A percentile compares a stretch with the other conserved stretches of the same genome.
phyloP scores from a whole-genome alignment of 2,797 vertebrate species.

The Benthosema pterotum region DNA sequence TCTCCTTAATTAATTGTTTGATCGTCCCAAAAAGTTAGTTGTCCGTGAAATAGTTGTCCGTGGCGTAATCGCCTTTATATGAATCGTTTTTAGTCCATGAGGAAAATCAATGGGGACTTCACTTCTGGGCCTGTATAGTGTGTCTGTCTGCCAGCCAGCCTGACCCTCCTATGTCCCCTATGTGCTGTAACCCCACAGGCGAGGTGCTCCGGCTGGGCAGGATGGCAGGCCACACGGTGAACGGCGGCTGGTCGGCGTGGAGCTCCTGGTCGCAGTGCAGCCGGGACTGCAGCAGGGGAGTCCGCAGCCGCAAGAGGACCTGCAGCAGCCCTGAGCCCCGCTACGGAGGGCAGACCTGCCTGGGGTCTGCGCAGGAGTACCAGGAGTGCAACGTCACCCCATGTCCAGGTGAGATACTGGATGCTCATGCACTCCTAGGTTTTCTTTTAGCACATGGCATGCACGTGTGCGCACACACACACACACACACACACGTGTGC shows the following conservation, averaged over 20 bases:
- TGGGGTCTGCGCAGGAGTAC: slow-evolving; percentile 89
- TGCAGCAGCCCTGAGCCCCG: slow-evolving; percentile 94
- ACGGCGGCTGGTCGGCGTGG: slow-evolving; percentile 94
- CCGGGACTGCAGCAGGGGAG: slow-evolving; percentile 92
- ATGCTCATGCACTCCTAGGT: too few relatives aligned
- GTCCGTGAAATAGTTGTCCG: too few relatives aligned
- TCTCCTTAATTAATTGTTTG: too few relatives aligned
- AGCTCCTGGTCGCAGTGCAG: slow-evolving; percentile 94
- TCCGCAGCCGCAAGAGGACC: slow-evolving; percentile 90
- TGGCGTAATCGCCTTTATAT: too few relatives aligned
- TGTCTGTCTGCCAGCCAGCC: too few relatives aligned
- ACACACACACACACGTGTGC: neutral
- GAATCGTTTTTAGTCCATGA: too few relatives aligned
- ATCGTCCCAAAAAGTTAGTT: too few relatives aligned
- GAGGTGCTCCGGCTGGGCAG: slow-evolving; percentile 90
- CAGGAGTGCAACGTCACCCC: slow-evolving; percentile 96
- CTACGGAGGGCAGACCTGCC: slow-evolving; percentile 89
- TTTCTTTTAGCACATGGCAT: neutral
- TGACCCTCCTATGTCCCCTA: neutral
- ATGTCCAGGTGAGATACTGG: slow-evolving; percentile 86
- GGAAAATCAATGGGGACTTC: too few relatives aligned
- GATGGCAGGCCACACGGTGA: slow-evolving; percentile 87
- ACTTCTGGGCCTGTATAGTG: too few relatives aligned
- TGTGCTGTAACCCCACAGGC: slow-evolving; percentile 61
- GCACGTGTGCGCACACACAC: neutral